Percentiles rank a stretch among this genome's conserved stretches.
Evolutionary conservation across 2,797 vertebrate genomes (phyloP).

Genomic region (Oryzias dopingdopingensis): DNA sequence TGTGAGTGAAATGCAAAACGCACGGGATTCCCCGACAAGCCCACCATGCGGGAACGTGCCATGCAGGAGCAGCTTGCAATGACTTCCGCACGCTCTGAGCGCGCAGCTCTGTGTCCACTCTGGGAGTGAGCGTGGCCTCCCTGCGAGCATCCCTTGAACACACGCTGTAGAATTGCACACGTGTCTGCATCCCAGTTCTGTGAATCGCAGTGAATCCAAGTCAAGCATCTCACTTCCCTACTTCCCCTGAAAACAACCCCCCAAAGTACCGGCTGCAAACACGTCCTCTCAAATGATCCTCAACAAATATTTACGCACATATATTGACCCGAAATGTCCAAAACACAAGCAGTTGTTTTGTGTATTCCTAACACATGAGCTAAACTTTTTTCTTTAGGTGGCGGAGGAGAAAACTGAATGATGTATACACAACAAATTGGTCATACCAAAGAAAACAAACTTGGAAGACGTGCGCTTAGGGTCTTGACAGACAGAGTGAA

Average conservation of each 20-base stretch:
- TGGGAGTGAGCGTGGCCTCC: slow-evolving; percentile 9
- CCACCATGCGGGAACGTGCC: slow-evolving; percentile 17
- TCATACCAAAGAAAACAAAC: slow-evolving; percentile 43
- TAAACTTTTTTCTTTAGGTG: not conserved
- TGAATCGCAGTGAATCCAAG: slow-evolving; percentile 52
- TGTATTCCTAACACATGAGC: slow-evolving; percentile 13
- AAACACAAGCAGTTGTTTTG: too few species aligned
- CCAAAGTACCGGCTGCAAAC: not conserved
- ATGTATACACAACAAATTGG: slow-evolving; percentile 7
- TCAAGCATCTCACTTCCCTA: slow-evolving; percentile 29
- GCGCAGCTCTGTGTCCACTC: slow-evolving; percentile 15
- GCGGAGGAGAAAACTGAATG: slow-evolving; percentile 6
- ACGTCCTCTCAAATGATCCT: slow-evolving; percentile 5
- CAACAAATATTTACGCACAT: too few species aligned
- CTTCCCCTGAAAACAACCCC: slow-evolving; percentile 12
- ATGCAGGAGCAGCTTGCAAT: slow-evolving; percentile 36
- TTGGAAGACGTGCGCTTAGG: not conserved
- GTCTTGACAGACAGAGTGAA: slow-evolving; percentile 29
- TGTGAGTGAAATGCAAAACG: slow-evolving; percentile 46
- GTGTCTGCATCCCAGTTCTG: slow-evolving; percentile 43
- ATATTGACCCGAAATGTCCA: too few species aligned
- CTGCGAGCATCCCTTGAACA: slow-evolving; percentile 4
- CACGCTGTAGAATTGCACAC: slow-evolving; percentile 15
- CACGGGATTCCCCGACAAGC: slow-evolving; percentile 47
- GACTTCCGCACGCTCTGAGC: slow-evolving; percentile 27